phyloP scores from a whole-genome alignment of 2,113 vertebrate genomes.

The Nothocercus julius region DNA sequence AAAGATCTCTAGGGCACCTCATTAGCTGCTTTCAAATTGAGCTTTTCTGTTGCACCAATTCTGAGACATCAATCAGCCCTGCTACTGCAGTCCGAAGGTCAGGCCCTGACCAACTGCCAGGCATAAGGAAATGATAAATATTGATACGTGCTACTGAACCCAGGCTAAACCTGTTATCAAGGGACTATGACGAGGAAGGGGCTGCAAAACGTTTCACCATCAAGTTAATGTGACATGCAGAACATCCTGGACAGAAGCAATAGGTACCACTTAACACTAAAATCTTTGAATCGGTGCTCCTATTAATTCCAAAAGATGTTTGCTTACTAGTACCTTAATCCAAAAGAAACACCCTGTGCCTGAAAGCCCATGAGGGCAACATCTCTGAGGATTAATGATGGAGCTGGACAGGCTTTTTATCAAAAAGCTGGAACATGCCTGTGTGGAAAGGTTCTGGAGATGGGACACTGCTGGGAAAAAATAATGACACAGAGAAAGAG shows the following conservation, averaged over 20 bases:
- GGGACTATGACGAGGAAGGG: neutral
- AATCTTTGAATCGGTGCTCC: fast-evolving
- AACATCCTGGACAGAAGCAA: neutral
- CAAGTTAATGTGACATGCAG: fast-evolving
- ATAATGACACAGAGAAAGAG: neutral
- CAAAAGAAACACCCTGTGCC: neutral
- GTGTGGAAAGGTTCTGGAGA: neutral
- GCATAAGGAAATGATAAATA: neutral
- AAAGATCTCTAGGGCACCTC: neutral
- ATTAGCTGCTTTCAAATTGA: fast-evolving
- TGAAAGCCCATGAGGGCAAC: neutral
- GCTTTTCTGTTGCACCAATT: fast-evolving
- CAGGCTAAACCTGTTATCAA: fast-evolving
- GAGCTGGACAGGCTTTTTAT: neutral
- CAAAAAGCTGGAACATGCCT: neutral
- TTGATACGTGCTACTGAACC: fast-evolving
- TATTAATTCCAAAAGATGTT: fast-evolving
- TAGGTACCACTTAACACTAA: neutral
- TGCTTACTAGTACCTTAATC: fast-evolving
- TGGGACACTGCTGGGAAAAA: neutral
- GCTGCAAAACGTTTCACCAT: neutral
- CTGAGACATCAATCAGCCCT: fast-evolving
- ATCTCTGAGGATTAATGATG: neutral
- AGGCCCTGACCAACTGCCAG: neutral
- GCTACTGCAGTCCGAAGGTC: neutral